Conservation (phyloP, 2,113 vertebrate species). For the Rhegmatorhina hoffmannsi region DNA sequence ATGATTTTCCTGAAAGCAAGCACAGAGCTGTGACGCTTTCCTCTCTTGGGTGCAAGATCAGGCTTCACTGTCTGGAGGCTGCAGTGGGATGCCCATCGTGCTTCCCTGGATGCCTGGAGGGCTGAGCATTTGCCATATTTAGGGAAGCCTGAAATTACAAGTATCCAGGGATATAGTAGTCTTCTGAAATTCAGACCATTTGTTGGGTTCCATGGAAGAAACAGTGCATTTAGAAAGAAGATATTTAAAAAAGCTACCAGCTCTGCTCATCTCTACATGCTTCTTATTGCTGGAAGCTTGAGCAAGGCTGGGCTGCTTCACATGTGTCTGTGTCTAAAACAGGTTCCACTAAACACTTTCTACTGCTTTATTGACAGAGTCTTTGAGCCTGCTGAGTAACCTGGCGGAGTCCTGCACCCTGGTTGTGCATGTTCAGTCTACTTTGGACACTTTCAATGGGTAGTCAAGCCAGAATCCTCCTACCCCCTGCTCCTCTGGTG, state of each 20-base stretch:
- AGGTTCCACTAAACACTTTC: not conserved
- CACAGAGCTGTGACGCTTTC: not conserved
- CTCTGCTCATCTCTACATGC: not conserved
- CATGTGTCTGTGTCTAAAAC: not conserved
- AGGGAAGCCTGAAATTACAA: not conserved
- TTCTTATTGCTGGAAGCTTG: not conserved
- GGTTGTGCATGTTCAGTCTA: not conserved
- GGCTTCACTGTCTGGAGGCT: not conserved
- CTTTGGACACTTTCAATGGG: not conserved
- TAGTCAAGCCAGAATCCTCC: constrained; percentile 10
- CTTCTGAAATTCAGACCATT: not conserved
- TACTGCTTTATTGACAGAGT: constrained; percentile 3
- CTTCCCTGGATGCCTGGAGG: not conserved
- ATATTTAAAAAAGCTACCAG: not conserved
- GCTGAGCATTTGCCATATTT: too few species aligned
- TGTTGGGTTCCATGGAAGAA: not conserved
- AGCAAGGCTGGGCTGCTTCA: not conserved
- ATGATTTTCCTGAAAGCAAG: not conserved
- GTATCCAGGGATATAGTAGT: not conserved
- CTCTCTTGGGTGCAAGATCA: not conserved
- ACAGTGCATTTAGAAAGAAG: not conserved
- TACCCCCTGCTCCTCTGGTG: not conserved
- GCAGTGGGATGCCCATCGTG: not conserved
- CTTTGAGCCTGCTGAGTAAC: constrained; percentile 5
- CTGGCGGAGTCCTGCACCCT: not conserved